These are phyloP conservation scores for Tubulanus polymorphus DNA, from an alignment of 2,888 invertebrate species.

Conservation along the genomic window DNA sequence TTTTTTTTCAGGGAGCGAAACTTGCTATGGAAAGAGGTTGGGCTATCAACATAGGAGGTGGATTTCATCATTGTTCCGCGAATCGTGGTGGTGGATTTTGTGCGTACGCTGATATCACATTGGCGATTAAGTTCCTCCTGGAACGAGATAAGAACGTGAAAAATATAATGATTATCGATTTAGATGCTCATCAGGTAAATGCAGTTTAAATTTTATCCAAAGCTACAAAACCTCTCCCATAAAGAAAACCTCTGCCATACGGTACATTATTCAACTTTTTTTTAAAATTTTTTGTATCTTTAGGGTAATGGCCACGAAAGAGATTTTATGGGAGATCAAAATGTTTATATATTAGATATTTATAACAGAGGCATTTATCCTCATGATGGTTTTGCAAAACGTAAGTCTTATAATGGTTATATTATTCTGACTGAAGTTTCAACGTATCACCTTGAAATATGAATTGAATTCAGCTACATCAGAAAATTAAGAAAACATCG, in stretches of 20 bases:
- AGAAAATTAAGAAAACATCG: not conserved
- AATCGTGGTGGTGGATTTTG: slow-evolving; percentile 81
- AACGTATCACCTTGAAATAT: not conserved
- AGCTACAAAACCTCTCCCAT: too few species aligned
- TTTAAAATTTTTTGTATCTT: slow-evolving; percentile 22
- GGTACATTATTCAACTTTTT: not conserved
- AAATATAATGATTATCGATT: slow-evolving; percentile 75
- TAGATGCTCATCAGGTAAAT: slow-evolving; percentile 83
- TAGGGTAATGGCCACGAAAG: slow-evolving; percentile 83
- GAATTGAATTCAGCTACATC: too few species aligned
- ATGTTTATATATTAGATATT: slow-evolving; percentile 83
- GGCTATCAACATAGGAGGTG: slow-evolving; percentile 87
- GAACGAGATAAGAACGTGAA: slow-evolving; percentile 55
- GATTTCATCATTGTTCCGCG: slow-evolving; percentile 83
- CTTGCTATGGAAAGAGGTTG: slow-evolving; percentile 77
- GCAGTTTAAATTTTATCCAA: too few species aligned
- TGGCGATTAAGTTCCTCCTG: slow-evolving; percentile 69
- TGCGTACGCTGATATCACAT: slow-evolving; percentile 82
- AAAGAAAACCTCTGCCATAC: not conserved
- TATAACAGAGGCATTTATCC: slow-evolving; percentile 81
- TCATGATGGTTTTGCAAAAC: slow-evolving; percentile 68
- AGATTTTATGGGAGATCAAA: slow-evolving; percentile 66
- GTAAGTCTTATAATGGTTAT: slow-evolving; percentile 30
- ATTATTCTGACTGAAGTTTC: not conserved
- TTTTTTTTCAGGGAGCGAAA: slow-evolving; percentile 64